These are phyloP conservation scores for Drosophila micromelanica DNA, from an alignment of 1,140 invertebrate genomes.

Conservation along the genomic window DNA sequence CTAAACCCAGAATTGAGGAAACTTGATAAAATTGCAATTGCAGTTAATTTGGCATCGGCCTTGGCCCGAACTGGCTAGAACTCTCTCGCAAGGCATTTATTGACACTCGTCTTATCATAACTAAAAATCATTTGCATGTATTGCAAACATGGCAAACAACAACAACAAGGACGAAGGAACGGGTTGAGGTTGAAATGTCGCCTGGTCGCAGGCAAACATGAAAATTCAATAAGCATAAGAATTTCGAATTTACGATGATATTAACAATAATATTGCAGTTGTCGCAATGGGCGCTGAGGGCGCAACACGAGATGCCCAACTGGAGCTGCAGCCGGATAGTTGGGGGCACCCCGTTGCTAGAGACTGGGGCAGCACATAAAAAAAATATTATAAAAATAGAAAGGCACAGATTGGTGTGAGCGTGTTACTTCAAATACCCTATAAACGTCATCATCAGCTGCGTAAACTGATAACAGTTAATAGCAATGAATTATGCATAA, in stretches of 20 bases:
- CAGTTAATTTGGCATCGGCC: constrained; percentile 52
- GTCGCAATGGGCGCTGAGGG: constrained; percentile 61
- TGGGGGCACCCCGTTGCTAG: constrained; percentile 26
- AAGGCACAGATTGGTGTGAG: constrained; percentile 10
- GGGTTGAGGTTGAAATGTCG: constrained; percentile 38
- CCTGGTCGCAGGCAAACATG: constrained; percentile 57
- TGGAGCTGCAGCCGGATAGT: constrained; percentile 22
- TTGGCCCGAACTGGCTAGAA: background rate
- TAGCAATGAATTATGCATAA: too few species aligned
- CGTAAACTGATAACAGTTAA: too few species aligned
- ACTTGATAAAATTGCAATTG: constrained; percentile 68
- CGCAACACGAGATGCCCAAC: constrained; percentile 43
- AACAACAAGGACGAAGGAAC: background rate
- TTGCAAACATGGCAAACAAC: constrained; percentile 13
- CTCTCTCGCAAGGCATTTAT: constrained; percentile 59
- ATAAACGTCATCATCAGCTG: background rate
- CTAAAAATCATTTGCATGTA: constrained; percentile 76
- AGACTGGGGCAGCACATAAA: background rate
- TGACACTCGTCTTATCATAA: constrained; percentile 71
- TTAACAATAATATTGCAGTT: constrained; percentile 81
- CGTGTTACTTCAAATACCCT: constrained; percentile 4
- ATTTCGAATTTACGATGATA: constrained; percentile 81
- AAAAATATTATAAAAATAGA: constrained; percentile 8
- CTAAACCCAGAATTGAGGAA: constrained; percentile 23
- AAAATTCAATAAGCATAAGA: constrained; percentile 83